Conservation (phyloP, 2,888 invertebrate species). For the Diaprepes abbreviatus region DNA sequence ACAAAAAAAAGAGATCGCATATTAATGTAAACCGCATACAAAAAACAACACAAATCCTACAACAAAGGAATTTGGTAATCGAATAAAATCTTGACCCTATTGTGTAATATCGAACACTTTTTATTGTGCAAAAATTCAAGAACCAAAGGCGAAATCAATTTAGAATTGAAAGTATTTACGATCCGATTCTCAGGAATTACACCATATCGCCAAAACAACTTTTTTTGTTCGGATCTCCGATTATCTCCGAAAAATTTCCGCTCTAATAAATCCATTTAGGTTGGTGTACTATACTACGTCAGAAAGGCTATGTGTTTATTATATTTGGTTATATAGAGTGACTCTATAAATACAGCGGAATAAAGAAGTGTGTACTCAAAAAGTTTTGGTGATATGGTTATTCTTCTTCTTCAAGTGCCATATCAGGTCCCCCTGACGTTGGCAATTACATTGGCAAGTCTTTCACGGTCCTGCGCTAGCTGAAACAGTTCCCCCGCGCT, state of each 20-base stretch:
- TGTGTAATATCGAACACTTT: constrained; percentile 1
- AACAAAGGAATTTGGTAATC: constrained; percentile 8
- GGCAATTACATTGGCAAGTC: too few relatives aligned
- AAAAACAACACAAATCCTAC: background rate
- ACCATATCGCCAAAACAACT: constrained; percentile 27
- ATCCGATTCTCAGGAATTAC: constrained; percentile 18
- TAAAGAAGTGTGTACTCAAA: too few relatives aligned
- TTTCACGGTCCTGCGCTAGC: too few relatives aligned
- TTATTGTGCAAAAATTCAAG: constrained; percentile 10
- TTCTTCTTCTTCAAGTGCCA: too few relatives aligned
- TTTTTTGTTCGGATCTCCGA: constrained; percentile 15
- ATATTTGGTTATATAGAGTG: background rate
- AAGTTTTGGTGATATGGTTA: too few relatives aligned
- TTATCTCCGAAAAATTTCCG: constrained; percentile 8
- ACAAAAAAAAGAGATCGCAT: too few relatives aligned
- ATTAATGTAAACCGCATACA: too few relatives aligned
- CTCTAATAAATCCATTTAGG: background rate
- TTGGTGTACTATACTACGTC: background rate
- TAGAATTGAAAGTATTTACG: constrained; percentile 23
- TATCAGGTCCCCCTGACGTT: too few relatives aligned
- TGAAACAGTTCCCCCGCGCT: too few relatives aligned
- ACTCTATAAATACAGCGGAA: too few relatives aligned
- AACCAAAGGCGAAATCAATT: constrained; percentile 3
- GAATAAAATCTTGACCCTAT: constrained; percentile 1
- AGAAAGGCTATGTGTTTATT: background rate